A percentile compares a stretch with the other conserved stretches of the same genome.
Conservation (phyloP, 2,797 vertebrate species). For the Gallirallus australis region DNA sequence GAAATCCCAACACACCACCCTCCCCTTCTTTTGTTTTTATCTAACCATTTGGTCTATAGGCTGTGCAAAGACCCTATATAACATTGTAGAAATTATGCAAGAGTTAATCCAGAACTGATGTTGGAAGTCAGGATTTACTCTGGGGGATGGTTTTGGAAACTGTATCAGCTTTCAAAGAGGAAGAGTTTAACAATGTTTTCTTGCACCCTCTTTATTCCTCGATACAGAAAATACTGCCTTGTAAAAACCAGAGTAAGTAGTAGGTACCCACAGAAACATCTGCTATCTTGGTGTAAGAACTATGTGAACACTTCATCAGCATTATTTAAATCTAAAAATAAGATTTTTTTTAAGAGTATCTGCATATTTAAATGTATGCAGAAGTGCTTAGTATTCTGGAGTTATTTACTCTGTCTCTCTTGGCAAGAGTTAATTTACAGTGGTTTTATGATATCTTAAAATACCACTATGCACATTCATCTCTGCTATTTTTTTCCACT, state of each 20-base stretch:
- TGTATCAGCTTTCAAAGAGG: neutral
- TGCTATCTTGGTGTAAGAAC: neutral
- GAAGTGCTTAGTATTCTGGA: neutral
- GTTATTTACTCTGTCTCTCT: neutral
- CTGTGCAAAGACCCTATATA: neutral
- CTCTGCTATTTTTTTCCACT: neutral
- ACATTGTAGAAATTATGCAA: neutral
- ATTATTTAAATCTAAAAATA: neutral
- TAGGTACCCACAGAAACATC: neutral
- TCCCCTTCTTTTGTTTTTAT: rapidly evolving
- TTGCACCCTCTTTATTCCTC: neutral
- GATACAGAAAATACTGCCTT: neutral
- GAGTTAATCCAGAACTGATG: neutral
- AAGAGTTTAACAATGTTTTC: neutral
- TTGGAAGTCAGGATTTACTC: neutral
- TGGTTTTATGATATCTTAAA: neutral
- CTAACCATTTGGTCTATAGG: neutral
- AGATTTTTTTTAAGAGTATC: neutral
- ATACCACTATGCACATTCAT: neutral
- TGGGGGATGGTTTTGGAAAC: neutral
- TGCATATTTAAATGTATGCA: neutral
- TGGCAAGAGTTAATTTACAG: neutral
- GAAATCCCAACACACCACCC: neutral
- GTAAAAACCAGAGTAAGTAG: neutral
- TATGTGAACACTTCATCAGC: neutral